Conservation (phyloP, 2,888 invertebrate species). For the Lissocephala sabroskyi region DNA sequence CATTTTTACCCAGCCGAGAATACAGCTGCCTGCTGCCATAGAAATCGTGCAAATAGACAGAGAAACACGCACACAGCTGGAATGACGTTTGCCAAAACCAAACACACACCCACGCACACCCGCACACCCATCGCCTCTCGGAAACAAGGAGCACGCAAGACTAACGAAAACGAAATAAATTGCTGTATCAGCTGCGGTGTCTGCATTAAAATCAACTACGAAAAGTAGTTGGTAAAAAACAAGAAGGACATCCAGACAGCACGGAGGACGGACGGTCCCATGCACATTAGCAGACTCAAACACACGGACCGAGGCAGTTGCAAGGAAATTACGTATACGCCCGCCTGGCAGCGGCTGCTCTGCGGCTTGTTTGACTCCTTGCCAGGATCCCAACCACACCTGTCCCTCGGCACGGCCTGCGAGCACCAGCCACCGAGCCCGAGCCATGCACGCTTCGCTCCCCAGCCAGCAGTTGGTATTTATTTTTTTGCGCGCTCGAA, state of each 20-base stretch:
- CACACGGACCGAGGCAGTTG: neutral
- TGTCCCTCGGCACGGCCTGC: neutral
- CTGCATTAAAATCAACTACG: conserved; percentile 14
- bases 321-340: conserved; percentile 15
- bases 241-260: neutral
- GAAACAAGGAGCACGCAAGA: no score
- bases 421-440: conserved; percentile 4
- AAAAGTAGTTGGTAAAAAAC: conserved; percentile 26
- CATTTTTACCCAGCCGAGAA: no score
- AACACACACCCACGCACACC: no score
- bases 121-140: no score
- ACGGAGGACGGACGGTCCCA: neutral
- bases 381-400: conserved; percentile 6
- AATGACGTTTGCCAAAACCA: no score
- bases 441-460: conserved; percentile 2
- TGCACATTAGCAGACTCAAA: conserved; percentile 10
- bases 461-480: conserved; percentile 44
- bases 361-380: conserved; percentile 12
- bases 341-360: neutral
- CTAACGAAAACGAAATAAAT: conserved; percentile 52
- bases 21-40: no score
- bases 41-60: no score
- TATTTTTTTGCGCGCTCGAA: conserved; percentile 29
- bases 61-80: no score
- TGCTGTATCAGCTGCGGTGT: conserved; percentile 49